Evolutionary conservation across 2,797 vertebrate species (phyloP), one percentile per base, ranked within the genome.

Genomic region (Hydrocynus forskahlii): DNA sequence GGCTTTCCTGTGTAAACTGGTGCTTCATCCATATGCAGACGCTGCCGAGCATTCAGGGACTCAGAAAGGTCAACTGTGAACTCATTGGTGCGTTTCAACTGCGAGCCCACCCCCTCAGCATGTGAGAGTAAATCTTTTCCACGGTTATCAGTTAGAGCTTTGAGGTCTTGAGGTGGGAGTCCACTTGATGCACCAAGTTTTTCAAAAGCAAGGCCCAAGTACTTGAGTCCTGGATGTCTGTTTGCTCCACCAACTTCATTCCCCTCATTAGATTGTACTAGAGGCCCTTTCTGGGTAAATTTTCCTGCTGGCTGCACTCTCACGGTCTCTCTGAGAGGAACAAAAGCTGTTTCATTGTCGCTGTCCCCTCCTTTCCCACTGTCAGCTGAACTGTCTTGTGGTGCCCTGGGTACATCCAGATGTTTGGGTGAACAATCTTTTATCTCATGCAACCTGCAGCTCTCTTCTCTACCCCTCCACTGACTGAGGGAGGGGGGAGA

Each of bases 121-220:
- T 25, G 54, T 43, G 43, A 19, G 60, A 62, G 12, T 38, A 50
- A 74, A 25, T 76, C 75, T 68, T 57, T 54, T 8, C 35, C 63
- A 50, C 14, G 29, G 7, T 60, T 55, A 35, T 79, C 45, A 70
- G 55, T 35, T n/a, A 55, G 35, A 75, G 68, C 19, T 54, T 81
- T 23, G 16, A 72, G 16, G 5, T 76, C 52, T 38, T 80, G 62
- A 76, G 29, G 25, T 13, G n/a, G 40, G 13, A 80, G 19, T 19
- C 29, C 45, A 16, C 25, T 69, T 0, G 84, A 80, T 19, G 57
- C 80, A 2, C 73, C 77, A 45, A 88, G 76, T 76, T 83, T 85
- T 78, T 86, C 67, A 83, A 88, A 86, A 73, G 81, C 85, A 80
- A 69, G 45, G 7, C 72, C 55, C 40, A 81, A 57, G 69, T 74